phyloP scores from a whole-genome alignment of 2,888 invertebrate genomes.

The Tipula vernalis region DNA sequence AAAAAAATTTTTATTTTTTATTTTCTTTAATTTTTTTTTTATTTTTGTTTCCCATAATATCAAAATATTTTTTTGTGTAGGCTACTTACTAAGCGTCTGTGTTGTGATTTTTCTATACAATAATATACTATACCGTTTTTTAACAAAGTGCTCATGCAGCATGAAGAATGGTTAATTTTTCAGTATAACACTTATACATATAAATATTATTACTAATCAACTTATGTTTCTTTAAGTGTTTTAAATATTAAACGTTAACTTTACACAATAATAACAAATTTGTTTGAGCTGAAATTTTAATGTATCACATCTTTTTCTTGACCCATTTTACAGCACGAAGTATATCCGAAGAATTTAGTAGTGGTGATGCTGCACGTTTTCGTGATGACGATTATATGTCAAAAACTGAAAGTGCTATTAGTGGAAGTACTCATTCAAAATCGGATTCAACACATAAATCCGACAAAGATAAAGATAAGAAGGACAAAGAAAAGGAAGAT shows the following conservation, averaged over 20 bases:
- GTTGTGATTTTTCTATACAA: neutral
- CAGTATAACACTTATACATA: neutral
- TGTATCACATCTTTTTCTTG: neutral
- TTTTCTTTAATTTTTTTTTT: no score
- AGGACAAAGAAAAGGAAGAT: constrained; percentile 76
- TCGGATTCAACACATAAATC: constrained; percentile 39
- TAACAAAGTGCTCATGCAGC: neutral
- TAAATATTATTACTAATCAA: neutral
- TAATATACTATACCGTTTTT: neutral
- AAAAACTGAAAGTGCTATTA: constrained; percentile 28
- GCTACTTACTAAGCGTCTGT: neutral
- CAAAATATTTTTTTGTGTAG: constrained; percentile 6
- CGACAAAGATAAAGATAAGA: constrained; percentile 38
- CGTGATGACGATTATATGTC: constrained; percentile 43
- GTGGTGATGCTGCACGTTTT: constrained; percentile 58
- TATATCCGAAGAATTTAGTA: constrained; percentile 95
- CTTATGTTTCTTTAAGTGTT: neutral
- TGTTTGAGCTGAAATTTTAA: neutral
- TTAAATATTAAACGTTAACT: neutral
- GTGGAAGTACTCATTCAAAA: constrained; percentile 31
- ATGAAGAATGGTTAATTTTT: neutral
- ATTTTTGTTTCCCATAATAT: neutral
- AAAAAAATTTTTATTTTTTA: neutral
- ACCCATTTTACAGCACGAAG: constrained; percentile 59
- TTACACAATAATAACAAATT: neutral